A percentile compares a stretch with the other conserved stretches of the same genome.
These are phyloP conservation scores for Cardiocondyla obscurior DNA, from an alignment of 1,140 invertebrate genomes.

Conservation along the genomic window DNA sequence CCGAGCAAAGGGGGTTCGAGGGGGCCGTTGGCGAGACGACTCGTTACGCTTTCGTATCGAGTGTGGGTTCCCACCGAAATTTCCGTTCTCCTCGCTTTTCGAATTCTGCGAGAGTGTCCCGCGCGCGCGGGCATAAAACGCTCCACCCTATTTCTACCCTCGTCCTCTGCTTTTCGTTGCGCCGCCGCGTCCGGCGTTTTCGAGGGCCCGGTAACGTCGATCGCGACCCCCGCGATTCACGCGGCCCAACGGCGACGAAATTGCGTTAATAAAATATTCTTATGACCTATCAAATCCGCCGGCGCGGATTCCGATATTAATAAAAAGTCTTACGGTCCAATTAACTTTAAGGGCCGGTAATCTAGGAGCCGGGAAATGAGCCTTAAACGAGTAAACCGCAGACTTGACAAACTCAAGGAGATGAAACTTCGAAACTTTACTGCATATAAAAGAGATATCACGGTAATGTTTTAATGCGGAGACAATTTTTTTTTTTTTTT, in stretches of 20 bases:
- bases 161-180: neutral
- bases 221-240: neutral
- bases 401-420: neutral
- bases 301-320: neutral
- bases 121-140: conserved; percentile 49
- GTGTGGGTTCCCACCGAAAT: conserved; percentile 19
- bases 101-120: conserved; percentile 44
- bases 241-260: conserved; percentile 8
- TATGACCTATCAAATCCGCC: neutral
- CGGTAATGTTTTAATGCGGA: neutral
- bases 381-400: neutral
- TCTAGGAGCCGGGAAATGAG: neutral
- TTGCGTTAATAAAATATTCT: conserved; percentile 44
- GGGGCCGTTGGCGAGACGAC: neutral
- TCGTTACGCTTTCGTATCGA: conserved; percentile 11
- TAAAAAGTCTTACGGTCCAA: neutral
- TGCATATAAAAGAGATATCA: neutral
- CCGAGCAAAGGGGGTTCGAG: neutral
- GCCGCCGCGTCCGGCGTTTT: conserved; percentile 18
- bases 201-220: conserved; percentile 5
- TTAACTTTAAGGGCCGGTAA: neutral
- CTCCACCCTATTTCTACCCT: neutral
- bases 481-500: neutral
- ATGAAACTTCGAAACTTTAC: neutral
- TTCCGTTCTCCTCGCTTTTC: conserved; percentile 37